Base-by-base conservation (phyloP, 2,113 vertebrate species). In the Sapajus apella region DNA sequence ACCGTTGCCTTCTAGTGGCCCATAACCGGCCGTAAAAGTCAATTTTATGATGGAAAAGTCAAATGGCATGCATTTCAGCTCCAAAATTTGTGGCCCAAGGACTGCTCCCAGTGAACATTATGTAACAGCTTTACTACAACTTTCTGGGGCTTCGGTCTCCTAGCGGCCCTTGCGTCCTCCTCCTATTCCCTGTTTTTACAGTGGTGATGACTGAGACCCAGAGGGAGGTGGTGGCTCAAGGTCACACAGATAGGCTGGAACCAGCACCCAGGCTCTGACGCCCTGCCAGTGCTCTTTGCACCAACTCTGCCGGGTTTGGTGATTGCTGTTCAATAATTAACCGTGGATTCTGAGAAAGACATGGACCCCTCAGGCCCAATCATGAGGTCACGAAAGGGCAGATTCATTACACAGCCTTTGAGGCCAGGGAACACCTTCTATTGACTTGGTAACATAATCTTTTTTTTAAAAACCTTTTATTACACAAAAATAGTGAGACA, bases 261-360 rank as follows among this genome's bases (percentile, higher is more conserved):
- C 10, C 10, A 35, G 76, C 23, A 58, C 25, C 23, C 79, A 75
- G 50, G 37, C 32, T 56, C 91, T 82, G 85, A 82, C 23, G 35
- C 61, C 8, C 23, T 66, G 56, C 37, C 84, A 13, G 3, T 70
- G 66, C 27, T 52, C 73, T 95, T 52, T 75, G 50, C 6, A 30
- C 55, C n/a, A 45, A 2, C 5, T 32, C 35, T 43, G 66, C 79
- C 80, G 5, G 1, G 5, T 37, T 87, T 13, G 1, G 20, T 40
- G 58, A 45, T 3, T 47, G 18, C 27, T 90, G 40, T 58, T 21
- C 45, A 94, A 18, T 92, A 40, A 93, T 96, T 95, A 87, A 95
- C 70, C 40, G 66, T 66, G 73, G 43, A n/a, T 87, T 95, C 76
- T 76, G 75, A 95, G 84, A 66, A 96, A 80, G 73, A 58, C 40